Conservation (phyloP, 2,113 vertebrate genomes). For the Eleginops maclovinus region DNA sequence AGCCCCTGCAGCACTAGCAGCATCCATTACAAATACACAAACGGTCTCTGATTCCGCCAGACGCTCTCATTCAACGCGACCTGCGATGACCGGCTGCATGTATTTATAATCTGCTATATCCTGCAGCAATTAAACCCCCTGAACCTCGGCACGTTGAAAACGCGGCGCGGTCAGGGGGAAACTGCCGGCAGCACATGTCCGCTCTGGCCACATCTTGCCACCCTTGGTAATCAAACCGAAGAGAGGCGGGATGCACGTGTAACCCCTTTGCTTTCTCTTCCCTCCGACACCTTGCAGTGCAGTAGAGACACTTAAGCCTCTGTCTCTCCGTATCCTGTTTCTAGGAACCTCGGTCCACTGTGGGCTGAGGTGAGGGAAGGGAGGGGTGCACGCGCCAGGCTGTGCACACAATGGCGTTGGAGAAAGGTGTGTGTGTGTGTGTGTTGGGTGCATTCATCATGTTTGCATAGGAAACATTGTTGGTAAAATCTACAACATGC, state of each 20-base stretch:
- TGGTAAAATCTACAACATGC: neutral
- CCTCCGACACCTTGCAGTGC: slow-evolving; percentile 17
- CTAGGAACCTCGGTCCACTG: slow-evolving; percentile 48
- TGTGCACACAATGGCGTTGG: slow-evolving; percentile 24
- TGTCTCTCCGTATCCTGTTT: slow-evolving; percentile 57
- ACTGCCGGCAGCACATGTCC: slow-evolving; percentile 10
- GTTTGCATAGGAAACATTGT: neutral
- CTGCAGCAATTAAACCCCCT: slow-evolving; percentile 42
- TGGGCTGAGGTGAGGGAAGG: slow-evolving; percentile 14
- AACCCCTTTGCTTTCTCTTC: slow-evolving; percentile 43
- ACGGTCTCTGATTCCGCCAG: slow-evolving; percentile 33
- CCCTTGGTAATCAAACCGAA: slow-evolving; percentile 38
- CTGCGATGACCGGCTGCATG: slow-evolving; percentile 46
- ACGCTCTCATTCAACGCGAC: slow-evolving; percentile 31
- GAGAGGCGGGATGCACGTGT: slow-evolving; percentile 43
- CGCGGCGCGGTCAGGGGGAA: slow-evolving; percentile 24
- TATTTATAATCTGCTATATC: slow-evolving; percentile 62
- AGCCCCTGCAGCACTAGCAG: slow-evolving; percentile 53
- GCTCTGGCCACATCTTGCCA: slow-evolving; percentile 43
- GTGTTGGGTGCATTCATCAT: slow-evolving; percentile 3
- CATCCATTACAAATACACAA: slow-evolving; percentile 55
- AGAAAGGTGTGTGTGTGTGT: slow-evolving; percentile 19
- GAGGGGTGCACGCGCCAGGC: slow-evolving; percentile 7
- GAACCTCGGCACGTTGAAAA: slow-evolving; percentile 31
- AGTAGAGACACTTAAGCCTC: slow-evolving; percentile 48